phyloP scores from a whole-genome alignment of 2,113 vertebrate genomes.

The Melierax canorus region DNA sequence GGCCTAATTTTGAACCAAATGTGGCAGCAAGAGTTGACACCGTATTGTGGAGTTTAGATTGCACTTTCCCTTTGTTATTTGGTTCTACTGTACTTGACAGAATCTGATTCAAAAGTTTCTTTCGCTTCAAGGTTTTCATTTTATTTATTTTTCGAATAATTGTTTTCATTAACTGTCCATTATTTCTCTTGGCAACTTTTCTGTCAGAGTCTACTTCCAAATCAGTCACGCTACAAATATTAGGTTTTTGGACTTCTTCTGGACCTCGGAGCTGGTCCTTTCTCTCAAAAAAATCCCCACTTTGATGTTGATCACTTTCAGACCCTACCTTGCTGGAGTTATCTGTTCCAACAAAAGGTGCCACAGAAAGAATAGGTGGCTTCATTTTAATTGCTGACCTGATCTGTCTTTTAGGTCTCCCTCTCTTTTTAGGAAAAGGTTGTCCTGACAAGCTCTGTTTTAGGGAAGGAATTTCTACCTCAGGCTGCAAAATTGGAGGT shows the following conservation, averaged over 20 bases:
- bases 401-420: constrained; percentile 86
- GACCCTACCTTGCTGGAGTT: constrained; percentile 61
- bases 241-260: constrained; percentile 67
- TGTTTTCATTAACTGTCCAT: constrained; percentile 90
- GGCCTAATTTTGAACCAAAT: constrained; percentile 89
- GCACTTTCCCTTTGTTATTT: constrained; percentile 80
- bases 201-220: constrained; percentile 76
- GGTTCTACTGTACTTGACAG: constrained; percentile 75
- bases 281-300: constrained; percentile 71
- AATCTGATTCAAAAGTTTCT: constrained; percentile 88
- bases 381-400: constrained; percentile 80
- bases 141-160: constrained; percentile 97
- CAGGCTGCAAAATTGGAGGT: constrained; percentile 92
- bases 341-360: constrained; percentile 75
- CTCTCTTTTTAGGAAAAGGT: constrained; percentile 85
- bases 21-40: constrained; percentile 91
- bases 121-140: constrained; percentile 95
- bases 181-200: constrained; percentile 82
- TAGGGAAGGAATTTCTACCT: constrained; percentile 81
- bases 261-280: constrained; percentile 69
- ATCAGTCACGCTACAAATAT: constrained; percentile 67
- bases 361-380: constrained; percentile 74
- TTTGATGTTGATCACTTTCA: constrained; percentile 61
- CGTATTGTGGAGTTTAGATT: constrained; percentile 80
- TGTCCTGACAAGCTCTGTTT: constrained; percentile 72